A percentile compares a stretch with the other conserved stretches of the same genome.
Evolutionary conservation across 2,888 invertebrate species (phyloP).

Genomic region (Tanytarsus gracilentus): DNA sequence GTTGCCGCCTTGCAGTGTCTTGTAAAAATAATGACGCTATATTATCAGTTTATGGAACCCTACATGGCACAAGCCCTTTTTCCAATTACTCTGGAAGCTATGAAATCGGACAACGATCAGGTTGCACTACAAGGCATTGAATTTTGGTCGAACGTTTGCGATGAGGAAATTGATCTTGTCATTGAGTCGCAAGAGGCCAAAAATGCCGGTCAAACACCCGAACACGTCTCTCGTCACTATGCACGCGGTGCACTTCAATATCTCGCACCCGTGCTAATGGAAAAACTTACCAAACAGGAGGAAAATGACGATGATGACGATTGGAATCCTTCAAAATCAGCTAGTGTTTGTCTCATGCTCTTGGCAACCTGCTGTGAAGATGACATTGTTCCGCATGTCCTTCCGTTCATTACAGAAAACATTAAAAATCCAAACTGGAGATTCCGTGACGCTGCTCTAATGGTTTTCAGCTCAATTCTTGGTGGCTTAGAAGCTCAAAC

Average conservation of each 20-base stretch:
- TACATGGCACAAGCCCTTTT: conserved; percentile 98
- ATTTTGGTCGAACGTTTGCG: conserved; percentile 99
- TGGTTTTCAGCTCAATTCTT: conserved; percentile 94
- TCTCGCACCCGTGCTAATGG: conserved; percentile 87
- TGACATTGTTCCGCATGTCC: conserved; percentile 86
- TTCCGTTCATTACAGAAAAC: conserved; percentile 93
- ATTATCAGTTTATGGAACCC: conserved; percentile 98
- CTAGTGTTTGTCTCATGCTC: conserved; percentile 97
- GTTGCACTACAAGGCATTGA: conserved; percentile 97
- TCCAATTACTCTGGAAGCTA: conserved; percentile 95
- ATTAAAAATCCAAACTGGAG: conserved; percentile 91
- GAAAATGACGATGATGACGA: conserved; percentile 97
- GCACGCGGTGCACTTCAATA: conserved; percentile 96
- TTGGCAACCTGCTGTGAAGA: conserved; percentile 96
- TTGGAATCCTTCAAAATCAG: conserved; percentile 99
- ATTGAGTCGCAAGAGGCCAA: conserved; percentile 91
- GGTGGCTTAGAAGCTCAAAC: conserved; percentile 84
- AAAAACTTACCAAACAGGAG: conserved; percentile 91
- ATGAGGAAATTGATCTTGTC: conserved; percentile 94
- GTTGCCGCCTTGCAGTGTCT: conserved; percentile 97
- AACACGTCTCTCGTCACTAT: conserved; percentile 87
- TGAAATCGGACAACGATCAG: conserved; percentile 94
- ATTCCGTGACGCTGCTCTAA: conserved; percentile 89
- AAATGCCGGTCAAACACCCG: conserved; percentile 89
- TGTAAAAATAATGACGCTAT: conserved; percentile 94